A percentile compares a stretch with the other conserved stretches of the same genome.
phyloP scores from a whole-genome alignment of 2,797 vertebrate genomes.

The Malacoctenus gilli region DNA sequence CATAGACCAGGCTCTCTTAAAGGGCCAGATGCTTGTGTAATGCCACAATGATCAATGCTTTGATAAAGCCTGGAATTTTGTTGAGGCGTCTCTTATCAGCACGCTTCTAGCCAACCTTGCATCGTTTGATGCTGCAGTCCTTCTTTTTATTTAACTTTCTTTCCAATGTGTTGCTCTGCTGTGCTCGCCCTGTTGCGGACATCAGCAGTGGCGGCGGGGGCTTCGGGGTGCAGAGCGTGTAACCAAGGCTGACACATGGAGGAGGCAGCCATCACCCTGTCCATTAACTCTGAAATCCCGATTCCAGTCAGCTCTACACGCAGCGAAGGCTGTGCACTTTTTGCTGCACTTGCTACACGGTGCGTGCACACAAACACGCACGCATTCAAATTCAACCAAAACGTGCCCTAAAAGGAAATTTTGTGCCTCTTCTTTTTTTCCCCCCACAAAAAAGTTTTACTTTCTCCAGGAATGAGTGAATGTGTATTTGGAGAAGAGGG shows the following conservation, averaged over 20 bases:
- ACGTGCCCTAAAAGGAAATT: slow-evolving; percentile 51
- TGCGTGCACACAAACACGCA: not conserved
- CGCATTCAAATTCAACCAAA: slow-evolving; percentile 37
- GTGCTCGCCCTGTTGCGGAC: slow-evolving; percentile 15
- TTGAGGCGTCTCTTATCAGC: too few species aligned
- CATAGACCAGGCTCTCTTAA: too few species aligned
- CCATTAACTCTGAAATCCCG: slow-evolving; percentile 73
- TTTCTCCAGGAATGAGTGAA: slow-evolving; percentile 46
- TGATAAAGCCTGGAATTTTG: too few species aligned
- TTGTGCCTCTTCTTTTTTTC: slow-evolving; percentile 38
- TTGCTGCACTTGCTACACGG: slow-evolving; percentile 19
- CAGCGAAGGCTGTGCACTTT: slow-evolving; percentile 36
- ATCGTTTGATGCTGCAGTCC: not conserved
- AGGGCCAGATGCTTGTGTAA: too few species aligned
- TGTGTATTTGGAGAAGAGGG: slow-evolving; percentile 35
- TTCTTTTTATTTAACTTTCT: slow-evolving; percentile 16
- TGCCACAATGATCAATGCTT: too few species aligned
- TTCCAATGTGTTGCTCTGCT: slow-evolving; percentile 15
- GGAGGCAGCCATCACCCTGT: slow-evolving; percentile 68
- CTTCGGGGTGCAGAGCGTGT: slow-evolving; percentile 68
- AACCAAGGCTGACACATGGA: slow-evolving; percentile 72
- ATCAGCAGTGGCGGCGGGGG: slow-evolving; percentile 17
- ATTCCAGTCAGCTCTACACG: slow-evolving; percentile 56
- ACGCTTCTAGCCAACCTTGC: too few species aligned
- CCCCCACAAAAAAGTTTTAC: slow-evolving; percentile 38